These are phyloP conservation scores for Sclerurus mexicanus DNA, from an alignment of 2,113 vertebrate species.

Conservation along the genomic window DNA sequence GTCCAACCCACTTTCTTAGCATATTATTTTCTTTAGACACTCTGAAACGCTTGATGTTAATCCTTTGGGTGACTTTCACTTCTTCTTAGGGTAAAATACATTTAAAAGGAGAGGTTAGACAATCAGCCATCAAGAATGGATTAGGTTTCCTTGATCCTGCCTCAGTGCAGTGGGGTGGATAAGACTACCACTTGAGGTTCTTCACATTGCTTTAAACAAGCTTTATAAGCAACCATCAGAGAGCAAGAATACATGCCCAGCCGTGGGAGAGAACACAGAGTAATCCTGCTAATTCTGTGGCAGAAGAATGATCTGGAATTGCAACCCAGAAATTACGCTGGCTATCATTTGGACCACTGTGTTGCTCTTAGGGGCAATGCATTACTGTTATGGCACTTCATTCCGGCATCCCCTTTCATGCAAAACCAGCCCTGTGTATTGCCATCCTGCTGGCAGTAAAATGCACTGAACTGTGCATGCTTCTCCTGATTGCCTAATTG, in stretches of 20 bases:
- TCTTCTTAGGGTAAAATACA: not conserved
- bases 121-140: not conserved
- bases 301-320: not conserved
- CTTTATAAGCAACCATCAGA: not conserved
- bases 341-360: not conserved
- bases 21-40: conserved; percentile 12
- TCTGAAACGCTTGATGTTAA: not conserved
- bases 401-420: not conserved
- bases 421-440: not conserved
- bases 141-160: not conserved
- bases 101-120: not conserved
- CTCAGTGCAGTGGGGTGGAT: not conserved
- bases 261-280: not conserved
- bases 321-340: not conserved
- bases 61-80: not conserved
- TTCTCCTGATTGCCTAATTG: not conserved
- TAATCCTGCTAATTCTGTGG: not conserved
- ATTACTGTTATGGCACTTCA: not conserved
- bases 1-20: not conserved
- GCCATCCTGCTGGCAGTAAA: not conserved
- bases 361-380: not conserved
- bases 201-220: not conserved
- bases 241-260: not conserved
- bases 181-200: not conserved
- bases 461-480: not conserved